phyloP scores from a whole-genome alignment of 92 coral and sea anemone species.

The Siderastrea radians region DNA sequence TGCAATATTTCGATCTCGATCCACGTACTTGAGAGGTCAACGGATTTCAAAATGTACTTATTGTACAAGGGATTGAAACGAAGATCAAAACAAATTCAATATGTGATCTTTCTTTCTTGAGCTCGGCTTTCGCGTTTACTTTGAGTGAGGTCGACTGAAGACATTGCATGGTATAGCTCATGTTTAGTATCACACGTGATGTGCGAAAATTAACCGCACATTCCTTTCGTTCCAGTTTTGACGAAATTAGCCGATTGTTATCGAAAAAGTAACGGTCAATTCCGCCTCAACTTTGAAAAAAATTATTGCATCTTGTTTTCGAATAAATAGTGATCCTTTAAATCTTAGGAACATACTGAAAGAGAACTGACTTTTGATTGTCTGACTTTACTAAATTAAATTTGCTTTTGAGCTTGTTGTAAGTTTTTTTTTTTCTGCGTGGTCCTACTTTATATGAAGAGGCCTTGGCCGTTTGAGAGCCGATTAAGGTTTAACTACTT shows the following conservation, averaged over 20 bases:
- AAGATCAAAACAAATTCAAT: background rate
- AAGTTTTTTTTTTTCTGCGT: background rate
- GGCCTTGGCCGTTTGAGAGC: too few species aligned
- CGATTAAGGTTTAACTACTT: too few species aligned
- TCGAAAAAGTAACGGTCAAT: background rate
- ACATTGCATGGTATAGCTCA: too few species aligned
- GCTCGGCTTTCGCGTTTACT: background rate
- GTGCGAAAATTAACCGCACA: conserved; percentile 25
- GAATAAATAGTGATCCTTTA: too few species aligned
- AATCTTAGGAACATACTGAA: too few species aligned
- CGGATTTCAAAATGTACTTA: background rate
- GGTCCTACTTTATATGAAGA: background rate
- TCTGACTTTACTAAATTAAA: too few species aligned
- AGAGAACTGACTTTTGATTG: too few species aligned
- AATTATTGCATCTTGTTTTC: background rate
- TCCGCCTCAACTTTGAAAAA: background rate
- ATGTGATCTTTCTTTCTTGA: background rate
- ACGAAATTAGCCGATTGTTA: background rate
- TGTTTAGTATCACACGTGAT: background rate
- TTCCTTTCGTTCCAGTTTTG: conserved; percentile 34
- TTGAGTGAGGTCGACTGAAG: background rate
- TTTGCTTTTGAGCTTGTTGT: background rate
- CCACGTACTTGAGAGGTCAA: background rate
- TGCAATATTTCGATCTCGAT: background rate
- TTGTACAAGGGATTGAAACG: too few species aligned